Conservation (phyloP, 2,797 vertebrate species). For the Melanogrammus aeglefinus region DNA sequence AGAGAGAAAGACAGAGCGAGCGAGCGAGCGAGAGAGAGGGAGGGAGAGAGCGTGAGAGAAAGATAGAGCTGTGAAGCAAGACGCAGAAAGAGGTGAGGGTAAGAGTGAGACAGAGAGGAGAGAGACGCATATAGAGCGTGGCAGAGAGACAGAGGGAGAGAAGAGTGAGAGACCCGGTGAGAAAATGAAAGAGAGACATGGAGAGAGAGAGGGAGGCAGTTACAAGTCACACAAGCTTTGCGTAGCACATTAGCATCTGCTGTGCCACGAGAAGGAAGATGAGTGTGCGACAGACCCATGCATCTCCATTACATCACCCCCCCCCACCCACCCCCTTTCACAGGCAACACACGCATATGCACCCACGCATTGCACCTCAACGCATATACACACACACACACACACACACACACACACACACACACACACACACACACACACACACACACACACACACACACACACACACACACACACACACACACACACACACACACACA, state of each 20-base stretch:
- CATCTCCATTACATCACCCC: constrained; percentile 78
- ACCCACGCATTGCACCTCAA: constrained; percentile 59
- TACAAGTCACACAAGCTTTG: constrained; percentile 21
- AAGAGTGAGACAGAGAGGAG: neutral
- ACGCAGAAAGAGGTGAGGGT: constrained; percentile 7
- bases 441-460: too few species aligned
- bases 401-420: too few species aligned
- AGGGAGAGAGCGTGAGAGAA: too few species aligned
- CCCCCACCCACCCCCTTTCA: constrained; percentile 60
- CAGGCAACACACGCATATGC: constrained; percentile 45
- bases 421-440: too few species aligned
- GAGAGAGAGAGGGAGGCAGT: neutral
- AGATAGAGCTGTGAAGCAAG: too few species aligned
- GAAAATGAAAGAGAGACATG: neutral
- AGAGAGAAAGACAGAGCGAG: too few species aligned
- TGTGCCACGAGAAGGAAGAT: constrained; percentile 69
- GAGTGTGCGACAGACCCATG: constrained; percentile 71
- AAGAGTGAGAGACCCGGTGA: too few species aligned
- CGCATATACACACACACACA: constrained; percentile 10
- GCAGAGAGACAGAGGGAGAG: constrained; percentile 28
- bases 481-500: too few species aligned
- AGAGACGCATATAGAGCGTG: neutral
- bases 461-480: too few species aligned
- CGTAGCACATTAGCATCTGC: constrained; percentile 74
- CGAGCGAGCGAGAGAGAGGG: too few species aligned